phyloP scores from a whole-genome alignment of 2,888 invertebrate genomes.

The Quadroppia sp. region DNA sequence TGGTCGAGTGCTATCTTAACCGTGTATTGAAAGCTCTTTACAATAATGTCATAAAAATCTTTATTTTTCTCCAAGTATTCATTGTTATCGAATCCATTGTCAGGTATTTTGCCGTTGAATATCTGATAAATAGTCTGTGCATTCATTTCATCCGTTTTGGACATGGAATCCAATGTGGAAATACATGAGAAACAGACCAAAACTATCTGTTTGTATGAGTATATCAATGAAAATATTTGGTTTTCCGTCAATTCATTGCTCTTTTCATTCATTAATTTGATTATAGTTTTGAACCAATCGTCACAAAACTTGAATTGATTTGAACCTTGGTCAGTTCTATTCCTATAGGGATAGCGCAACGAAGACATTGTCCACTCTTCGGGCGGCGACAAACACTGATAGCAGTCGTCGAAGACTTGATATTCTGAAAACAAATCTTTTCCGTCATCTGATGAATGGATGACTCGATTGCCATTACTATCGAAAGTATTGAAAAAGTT shows the following conservation, averaged over 20 bases:
- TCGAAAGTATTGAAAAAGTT: not conserved
- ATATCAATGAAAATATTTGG: not conserved
- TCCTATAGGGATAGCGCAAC: not conserved
- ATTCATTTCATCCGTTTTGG: not conserved
- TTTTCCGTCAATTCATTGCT: not conserved
- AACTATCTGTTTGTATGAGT: conserved; percentile 17
- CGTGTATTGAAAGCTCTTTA: conserved; percentile 51
- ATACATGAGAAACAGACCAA: conserved; percentile 26
- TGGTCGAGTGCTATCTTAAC: conserved; percentile 56
- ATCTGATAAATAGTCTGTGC: conserved; percentile 28
- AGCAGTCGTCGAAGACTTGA: not conserved
- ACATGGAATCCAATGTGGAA: not conserved
- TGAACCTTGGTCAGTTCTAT: not conserved
- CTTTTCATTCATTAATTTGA: not conserved
- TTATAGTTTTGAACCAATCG: conserved; percentile 19
- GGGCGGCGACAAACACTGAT: not conserved
- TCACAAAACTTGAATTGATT: conserved; percentile 4
- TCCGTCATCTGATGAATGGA: not conserved
- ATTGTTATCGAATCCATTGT: not conserved
- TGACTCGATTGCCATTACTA: not conserved
- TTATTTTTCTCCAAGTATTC: conserved; percentile 21
- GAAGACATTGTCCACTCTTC: conserved; percentile 11
- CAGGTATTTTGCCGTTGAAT: conserved; percentile 16
- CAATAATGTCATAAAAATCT: conserved; percentile 39
- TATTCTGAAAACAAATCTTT: not conserved